Evolutionary conservation across 2,113 vertebrate genomes (phyloP).

Genomic region (Centropus bengalensis): DNA sequence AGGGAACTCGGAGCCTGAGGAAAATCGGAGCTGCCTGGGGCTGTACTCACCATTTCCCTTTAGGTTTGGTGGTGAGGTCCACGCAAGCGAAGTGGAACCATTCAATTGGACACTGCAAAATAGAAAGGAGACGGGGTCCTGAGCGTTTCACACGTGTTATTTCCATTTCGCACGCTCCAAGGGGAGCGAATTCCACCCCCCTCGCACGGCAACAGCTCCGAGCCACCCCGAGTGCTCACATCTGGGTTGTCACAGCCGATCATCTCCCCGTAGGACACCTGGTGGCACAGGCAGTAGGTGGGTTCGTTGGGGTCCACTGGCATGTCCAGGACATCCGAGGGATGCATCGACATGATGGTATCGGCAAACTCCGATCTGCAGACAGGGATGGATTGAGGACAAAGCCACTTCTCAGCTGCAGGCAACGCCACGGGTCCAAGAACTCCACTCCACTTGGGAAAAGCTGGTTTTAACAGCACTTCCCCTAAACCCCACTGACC

Average conservation of each 20-base stretch:
- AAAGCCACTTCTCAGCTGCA: neutral
- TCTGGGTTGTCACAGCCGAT: constrained; percentile 98
- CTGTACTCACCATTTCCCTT: constrained; percentile 94
- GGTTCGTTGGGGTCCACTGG: constrained; percentile 98
- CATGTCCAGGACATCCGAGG: constrained; percentile 97
- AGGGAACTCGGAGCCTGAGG: neutral
- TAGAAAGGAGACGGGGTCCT: neutral
- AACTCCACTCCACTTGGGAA: neutral
- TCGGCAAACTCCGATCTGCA: constrained; percentile 87
- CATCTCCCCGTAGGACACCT: constrained; percentile 99
- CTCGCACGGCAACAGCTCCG: neutral
- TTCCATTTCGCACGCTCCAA: neutral
- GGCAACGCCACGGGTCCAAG: neutral
- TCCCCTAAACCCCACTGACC: neutral
- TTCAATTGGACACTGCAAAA: constrained; percentile 92
- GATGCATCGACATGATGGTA: constrained; percentile 89
- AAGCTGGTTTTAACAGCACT: neutral
- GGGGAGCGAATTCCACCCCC: neutral
- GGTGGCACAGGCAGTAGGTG: constrained; percentile 96
- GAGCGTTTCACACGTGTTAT: fast-evolving
- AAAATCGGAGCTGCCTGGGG: neutral
- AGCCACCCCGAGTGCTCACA: constrained; percentile 71
- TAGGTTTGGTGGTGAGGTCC: constrained; percentile 97
- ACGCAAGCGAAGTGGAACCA: constrained; percentile 99
- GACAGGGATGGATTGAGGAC: neutral